Percentiles rank a stretch among this genome's conserved stretches.
Evolutionary conservation across 2,888 invertebrate genomes (phyloP).

Genomic region (Sarcophaga variegata): DNA sequence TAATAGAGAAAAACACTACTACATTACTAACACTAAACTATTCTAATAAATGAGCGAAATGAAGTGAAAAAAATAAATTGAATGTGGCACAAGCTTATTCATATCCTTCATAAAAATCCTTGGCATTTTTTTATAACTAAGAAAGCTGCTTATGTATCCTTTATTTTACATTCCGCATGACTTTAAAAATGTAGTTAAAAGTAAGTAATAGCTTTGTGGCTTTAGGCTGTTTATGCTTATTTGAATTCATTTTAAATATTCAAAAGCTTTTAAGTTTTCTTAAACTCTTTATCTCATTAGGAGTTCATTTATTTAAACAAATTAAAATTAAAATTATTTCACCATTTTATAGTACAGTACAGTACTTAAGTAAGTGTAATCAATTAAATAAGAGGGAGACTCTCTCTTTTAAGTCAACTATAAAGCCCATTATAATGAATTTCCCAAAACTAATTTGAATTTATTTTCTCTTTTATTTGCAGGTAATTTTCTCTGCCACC

Average conservation of each 20-base stretch:
- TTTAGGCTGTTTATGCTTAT: background rate
- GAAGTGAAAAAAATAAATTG: too few species aligned
- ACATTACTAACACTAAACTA: too few species aligned
- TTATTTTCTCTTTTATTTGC: slow-evolving; percentile 54
- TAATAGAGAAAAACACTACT: too few species aligned
- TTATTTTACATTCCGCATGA: background rate
- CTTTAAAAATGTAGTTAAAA: too few species aligned
- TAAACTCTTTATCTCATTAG: background rate
- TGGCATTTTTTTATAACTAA: background rate
- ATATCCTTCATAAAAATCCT: background rate
- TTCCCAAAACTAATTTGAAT: slow-evolving; percentile 34
- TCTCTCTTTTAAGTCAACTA: slow-evolving; percentile 7
- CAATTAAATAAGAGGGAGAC: slow-evolving; percentile 27
- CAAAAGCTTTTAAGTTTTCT: background rate
- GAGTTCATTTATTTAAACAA: background rate
- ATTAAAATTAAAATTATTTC: slow-evolving; percentile 1
- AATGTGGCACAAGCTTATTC: background rate
- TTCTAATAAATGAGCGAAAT: too few species aligned
- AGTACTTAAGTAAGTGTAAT: background rate
- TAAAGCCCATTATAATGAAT: slow-evolving; percentile 27
- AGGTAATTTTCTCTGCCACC: slow-evolving; percentile 54
- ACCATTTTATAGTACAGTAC: background rate
- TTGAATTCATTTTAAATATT: too few species aligned
- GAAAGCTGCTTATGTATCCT: background rate
- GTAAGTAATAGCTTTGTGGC: background rate